Evolutionary conservation across 2,888 invertebrate species (phyloP).

Genomic region (Hypercompe scribonia): DNA sequence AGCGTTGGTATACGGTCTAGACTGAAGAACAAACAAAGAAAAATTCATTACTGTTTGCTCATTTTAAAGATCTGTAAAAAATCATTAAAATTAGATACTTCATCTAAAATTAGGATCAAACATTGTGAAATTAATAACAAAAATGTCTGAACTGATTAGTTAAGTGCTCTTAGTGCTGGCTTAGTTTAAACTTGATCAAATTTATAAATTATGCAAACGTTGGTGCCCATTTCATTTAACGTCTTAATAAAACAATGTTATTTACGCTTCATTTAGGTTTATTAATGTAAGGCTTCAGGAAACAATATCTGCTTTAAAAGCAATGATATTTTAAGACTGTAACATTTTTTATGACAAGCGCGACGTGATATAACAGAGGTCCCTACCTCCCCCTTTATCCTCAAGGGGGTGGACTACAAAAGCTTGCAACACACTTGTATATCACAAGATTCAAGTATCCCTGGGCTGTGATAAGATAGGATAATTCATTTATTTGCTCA

Average conservation of each 20-base stretch:
- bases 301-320: background rate
- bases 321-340: too few species aligned
- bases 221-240: background rate
- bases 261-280: background rate
- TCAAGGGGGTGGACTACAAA: too few species aligned
- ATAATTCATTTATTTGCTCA: too few species aligned
- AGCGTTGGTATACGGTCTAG: conserved; percentile 15
- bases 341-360: too few species aligned
- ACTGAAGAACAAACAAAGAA: conserved; percentile 10
- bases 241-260: background rate
- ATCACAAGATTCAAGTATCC: too few species aligned
- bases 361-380: too few species aligned
- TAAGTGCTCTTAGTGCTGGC: background rate
- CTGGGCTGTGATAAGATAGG: too few species aligned
- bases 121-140: background rate
- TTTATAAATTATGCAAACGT: background rate
- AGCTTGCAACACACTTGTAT: too few species aligned
- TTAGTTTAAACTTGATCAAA: conserved; percentile 1
- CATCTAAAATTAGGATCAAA: conserved; percentile 2
- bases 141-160: background rate
- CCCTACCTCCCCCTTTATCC: too few species aligned
- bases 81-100: background rate
- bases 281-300: background rate
- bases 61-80: background rate
- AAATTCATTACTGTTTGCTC: conserved; percentile 11